Base-by-base conservation (phyloP, 2,113 vertebrate genomes). In the Gadus chalcogrammus region DNA sequence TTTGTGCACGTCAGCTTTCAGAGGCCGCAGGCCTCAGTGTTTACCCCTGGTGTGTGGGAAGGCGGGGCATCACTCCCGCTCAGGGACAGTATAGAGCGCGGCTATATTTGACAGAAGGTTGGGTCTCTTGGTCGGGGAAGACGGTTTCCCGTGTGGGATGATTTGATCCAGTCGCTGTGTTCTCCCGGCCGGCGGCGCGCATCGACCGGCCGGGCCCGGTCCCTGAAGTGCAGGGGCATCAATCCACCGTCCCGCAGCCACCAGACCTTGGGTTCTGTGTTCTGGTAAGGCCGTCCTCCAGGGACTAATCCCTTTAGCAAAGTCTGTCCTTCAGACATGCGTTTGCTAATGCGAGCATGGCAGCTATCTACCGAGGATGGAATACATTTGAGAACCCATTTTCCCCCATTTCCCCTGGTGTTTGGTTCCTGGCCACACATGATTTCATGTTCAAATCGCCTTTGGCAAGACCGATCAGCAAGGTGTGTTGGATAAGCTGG, bases 181-280 rank as follows among this genome's bases (percentile, higher is more conserved):
- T 59, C 71, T 79, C 78, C 64, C 74, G 80, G 79, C 77, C 79
- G 77, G 28, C 22, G 73, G 71, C 76, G 61, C n/a, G 63, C 80
- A 89, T 91, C 87, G 86, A 89, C 87, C 70, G 84, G 68, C 69
- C 15, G 64, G 73, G 76, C 71, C 72, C 53, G 8, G 42, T 84
- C 87, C 82, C 81, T 78, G 69, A 84, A 61, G 77, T 85, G 88
- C 84, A 72, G 20, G 62, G 71, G 72, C 67, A 76, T 74, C 6
- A 72, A 71, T 80, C 76, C 81, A 62, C 38, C 53, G 48, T 66
- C 28, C 78, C 65, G 52, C 31, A 56, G 66, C 86, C 83, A 74
- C 82, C 78, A 60, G 84, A 69, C 75, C 83, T 27, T 9, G 63
- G 69, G 73, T 71, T 71, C 66, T 82, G 84, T 83, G 75, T 86